Evolutionary conservation across 2,888 invertebrate species (phyloP), one percentile per base, ranked within the genome.

Genomic region (Ariolimax columbianus): DNA sequence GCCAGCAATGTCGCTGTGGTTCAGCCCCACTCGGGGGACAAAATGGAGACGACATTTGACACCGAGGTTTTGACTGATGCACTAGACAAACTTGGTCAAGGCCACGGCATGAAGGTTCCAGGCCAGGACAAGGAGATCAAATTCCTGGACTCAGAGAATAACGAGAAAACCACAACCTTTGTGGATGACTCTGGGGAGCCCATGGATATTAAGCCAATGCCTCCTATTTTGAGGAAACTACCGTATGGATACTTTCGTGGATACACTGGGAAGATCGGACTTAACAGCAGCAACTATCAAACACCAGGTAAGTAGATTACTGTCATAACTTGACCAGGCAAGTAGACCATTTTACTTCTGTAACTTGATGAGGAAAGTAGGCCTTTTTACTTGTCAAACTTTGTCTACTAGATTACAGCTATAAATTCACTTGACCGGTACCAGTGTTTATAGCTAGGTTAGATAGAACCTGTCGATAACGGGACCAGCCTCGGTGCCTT

Each of bases 141-240:
- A 23, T 90, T 91, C 83, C 87, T 90, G 30, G 77, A 84, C 36
- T 75, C 73, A 43, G 87, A 87, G n/a, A 77, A 77, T 23, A 90
- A 90, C 68, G 91, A 93, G 86, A 96, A 96, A 90, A 96, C 96
- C 6, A n/a, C 92, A 79, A 91, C 92, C 19, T 92, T 93, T 82
- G 91, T 92, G 72, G 93, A 93, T 80, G 93, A 93, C 86, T 90
- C 92, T 36, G 96, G 96, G 88, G 96, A 96, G 80, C 95, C 95
- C 2, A 95, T 96, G 91, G 96, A 96, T 90, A 97, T 97, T 26
- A 96, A 97, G 94, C 98, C 98, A 0, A 98, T 98, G 98, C 96
- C 97, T 89, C 98, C 98, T 0, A 95, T 98, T 33, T 91, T 94
- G 77, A 89, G 95, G 63, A 90, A 91, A 23, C 88, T 92, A 88